These are phyloP conservation scores for Megalops cyprinoides DNA, from an alignment of 2,797 vertebrate genomes.

Conservation along the genomic window DNA sequence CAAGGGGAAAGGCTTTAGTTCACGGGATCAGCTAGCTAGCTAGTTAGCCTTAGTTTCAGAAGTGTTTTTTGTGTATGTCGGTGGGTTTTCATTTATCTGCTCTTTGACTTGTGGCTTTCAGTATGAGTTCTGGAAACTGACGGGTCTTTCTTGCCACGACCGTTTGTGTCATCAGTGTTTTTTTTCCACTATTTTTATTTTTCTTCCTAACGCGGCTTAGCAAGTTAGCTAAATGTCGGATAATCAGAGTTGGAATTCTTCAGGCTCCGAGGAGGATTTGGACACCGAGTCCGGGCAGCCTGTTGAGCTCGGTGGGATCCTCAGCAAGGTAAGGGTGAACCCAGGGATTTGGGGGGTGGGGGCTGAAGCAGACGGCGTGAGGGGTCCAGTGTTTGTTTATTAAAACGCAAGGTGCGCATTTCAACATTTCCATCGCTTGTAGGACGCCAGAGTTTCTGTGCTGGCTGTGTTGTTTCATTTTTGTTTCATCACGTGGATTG, in stretches of 20 bases:
- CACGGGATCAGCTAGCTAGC: slow-evolving; percentile 13
- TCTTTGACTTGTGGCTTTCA: slow-evolving; percentile 12
- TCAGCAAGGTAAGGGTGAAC: slow-evolving; percentile 84
- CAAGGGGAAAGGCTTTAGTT: slow-evolving; percentile 12
- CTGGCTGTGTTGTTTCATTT: not conserved
- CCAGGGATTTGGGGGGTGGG: not conserved
- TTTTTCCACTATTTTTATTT: not conserved
- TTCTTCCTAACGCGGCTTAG: slow-evolving; percentile 14
- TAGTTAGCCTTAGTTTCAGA: not conserved
- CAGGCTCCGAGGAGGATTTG: slow-evolving; percentile 92
- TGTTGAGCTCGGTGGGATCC: slow-evolving; percentile 86
- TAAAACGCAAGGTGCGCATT: too few relatives aligned
- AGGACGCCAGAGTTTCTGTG: too few relatives aligned
- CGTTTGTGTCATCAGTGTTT: not conserved
- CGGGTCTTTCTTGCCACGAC: not conserved
- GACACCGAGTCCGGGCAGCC: slow-evolving; percentile 88
- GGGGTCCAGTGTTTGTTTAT: not conserved
- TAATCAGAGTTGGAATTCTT: slow-evolving; percentile 91
- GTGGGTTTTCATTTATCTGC: not conserved
- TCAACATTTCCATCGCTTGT: too few relatives aligned
- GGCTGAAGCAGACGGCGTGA: not conserved
- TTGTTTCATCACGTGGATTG: slow-evolving; percentile 6
- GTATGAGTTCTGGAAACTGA: slow-evolving; percentile 15
- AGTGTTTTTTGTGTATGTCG: not conserved
- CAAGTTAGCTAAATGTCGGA: slow-evolving; percentile 85